phyloP scores from a whole-genome alignment of 2,888 invertebrate species.

The Mesorhabditis sp. region DNA sequence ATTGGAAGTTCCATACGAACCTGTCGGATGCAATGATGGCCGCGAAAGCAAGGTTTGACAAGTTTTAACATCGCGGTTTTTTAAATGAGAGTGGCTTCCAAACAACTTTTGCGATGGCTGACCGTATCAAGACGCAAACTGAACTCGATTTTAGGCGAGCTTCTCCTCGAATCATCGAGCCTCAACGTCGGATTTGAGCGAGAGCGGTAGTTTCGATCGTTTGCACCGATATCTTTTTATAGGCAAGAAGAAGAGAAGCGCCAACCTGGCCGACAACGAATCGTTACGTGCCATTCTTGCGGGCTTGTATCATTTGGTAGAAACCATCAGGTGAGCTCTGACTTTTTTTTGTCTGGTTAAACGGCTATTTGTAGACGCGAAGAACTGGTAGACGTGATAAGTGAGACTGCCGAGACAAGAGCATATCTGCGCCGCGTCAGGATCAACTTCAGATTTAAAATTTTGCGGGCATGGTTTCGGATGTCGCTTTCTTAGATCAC shows the following conservation, averaged over 20 bases:
- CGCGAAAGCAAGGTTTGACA: conserved; percentile 17
- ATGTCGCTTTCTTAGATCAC: conserved; percentile 31
- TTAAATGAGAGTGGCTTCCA: conserved; percentile 11
- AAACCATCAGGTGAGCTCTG: conserved; percentile 72
- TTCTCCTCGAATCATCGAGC: too few species aligned
- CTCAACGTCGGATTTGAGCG: too few species aligned
- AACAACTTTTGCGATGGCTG: too few species aligned
- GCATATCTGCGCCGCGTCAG: conserved; percentile 13
- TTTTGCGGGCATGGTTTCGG: background rate
- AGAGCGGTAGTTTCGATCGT: too few species aligned
- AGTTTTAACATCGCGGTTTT: too few species aligned
- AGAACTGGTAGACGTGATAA: conserved; percentile 13
- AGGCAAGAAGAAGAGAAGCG: conserved; percentile 64
- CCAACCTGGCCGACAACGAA: conserved; percentile 81
- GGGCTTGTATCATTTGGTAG: conserved; percentile 88
- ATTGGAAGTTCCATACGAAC: conserved; percentile 70
- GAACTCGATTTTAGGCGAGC: too few species aligned
- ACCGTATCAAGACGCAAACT: too few species aligned
- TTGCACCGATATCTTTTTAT: background rate
- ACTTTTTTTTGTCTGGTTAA: background rate
- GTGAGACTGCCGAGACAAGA: conserved; percentile 10
- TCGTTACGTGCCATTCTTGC: conserved; percentile 87
- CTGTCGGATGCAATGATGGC: conserved; percentile 19
- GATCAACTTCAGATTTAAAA: background rate
- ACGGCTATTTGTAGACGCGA: conserved; percentile 12